phyloP scores from a whole-genome alignment of 2,113 vertebrate genomes.

The Balaeniceps rex region DNA sequence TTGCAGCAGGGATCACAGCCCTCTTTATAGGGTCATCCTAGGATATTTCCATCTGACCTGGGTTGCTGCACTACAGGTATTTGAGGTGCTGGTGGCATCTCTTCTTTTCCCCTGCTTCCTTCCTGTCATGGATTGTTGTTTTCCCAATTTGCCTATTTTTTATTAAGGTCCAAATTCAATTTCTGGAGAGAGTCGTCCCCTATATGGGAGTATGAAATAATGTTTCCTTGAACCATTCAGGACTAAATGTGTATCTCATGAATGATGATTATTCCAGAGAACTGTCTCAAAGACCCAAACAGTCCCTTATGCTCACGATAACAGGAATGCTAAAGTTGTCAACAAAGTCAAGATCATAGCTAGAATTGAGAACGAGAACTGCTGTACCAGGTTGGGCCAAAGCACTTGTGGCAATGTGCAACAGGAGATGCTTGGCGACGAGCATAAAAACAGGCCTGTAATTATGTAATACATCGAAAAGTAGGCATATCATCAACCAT shows the following conservation, averaged over 20 bases:
- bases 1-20: neutral
- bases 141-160: neutral
- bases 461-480: neutral
- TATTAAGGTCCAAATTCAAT: neutral
- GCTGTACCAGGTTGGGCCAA: neutral
- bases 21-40: neutral
- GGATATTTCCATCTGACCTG: neutral
- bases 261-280: neutral
- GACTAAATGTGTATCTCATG: neutral
- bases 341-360: neutral
- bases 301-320: neutral
- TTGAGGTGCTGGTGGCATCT: neutral
- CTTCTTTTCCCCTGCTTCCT: neutral
- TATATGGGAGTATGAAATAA: neutral
- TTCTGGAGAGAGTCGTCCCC: neutral
- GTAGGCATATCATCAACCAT: neutral
- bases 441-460: neutral
- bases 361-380: neutral
- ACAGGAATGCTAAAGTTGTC: neutral
- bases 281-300: neutral
- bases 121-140: neutral
- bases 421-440: neutral
- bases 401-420: neutral
- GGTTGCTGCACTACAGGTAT: neutral
- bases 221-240: neutral